Percentiles rank a stretch among this genome's conserved stretches.
These are phyloP conservation scores for Phymorhynchus buccinoides DNA, from an alignment of 1,140 invertebrate genomes.

Conservation along the genomic window DNA sequence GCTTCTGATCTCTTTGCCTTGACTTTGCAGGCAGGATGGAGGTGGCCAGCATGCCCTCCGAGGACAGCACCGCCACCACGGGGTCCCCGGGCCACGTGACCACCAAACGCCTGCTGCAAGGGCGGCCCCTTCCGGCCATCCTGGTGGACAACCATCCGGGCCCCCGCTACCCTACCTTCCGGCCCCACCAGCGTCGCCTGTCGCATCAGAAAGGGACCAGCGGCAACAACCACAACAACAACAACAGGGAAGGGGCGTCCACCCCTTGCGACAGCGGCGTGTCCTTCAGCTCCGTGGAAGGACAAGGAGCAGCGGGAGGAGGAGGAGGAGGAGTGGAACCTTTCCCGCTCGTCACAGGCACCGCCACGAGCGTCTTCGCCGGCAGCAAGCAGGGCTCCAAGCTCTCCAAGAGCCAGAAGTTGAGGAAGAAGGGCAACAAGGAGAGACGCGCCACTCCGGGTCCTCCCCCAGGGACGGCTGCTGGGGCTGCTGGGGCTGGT, in stretches of 20 bases:
- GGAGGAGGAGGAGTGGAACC: too few relatives aligned
- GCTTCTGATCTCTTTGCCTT: not conserved
- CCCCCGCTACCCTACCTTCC: slow-evolving; percentile 14
- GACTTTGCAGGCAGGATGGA: slow-evolving; percentile 5
- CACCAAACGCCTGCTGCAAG: slow-evolving; percentile 25
- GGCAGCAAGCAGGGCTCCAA: not conserved
- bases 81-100: not conserved
- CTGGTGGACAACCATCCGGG: slow-evolving; percentile 25
- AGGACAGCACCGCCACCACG: not conserved
- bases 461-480: not conserved
- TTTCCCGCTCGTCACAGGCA: not conserved
- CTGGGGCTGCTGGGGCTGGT: too few relatives aligned
- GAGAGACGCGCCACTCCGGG: not conserved
- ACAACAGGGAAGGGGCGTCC: not conserved
- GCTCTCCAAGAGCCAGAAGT: not conserved
- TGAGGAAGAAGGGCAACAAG: not conserved
- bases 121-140: slow-evolving; percentile 19
- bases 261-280: slow-evolving; percentile 25
- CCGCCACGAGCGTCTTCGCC: not conserved
- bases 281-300: slow-evolving; percentile 16
- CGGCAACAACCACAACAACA: not conserved
- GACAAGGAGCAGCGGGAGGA: too few relatives aligned
- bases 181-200: slow-evolving; percentile 21
- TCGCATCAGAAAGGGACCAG: not conserved
- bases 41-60: slow-evolving; percentile 14